Percentiles rank a stretch among this genome's conserved stretches.
Conservation (phyloP, 2,113 vertebrate species). For the Leptobrachium leishanense region DNA sequence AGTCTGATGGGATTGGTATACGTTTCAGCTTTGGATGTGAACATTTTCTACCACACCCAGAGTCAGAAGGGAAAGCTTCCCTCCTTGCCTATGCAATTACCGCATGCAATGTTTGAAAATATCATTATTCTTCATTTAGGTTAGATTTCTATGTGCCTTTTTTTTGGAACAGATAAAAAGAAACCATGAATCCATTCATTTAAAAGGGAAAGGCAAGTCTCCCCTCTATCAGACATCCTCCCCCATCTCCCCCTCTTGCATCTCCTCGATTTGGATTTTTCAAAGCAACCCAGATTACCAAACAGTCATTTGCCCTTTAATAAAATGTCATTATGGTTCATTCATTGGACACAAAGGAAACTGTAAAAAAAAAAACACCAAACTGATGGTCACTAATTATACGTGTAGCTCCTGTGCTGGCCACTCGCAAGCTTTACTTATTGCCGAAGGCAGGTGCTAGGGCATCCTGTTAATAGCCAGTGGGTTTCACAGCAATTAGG, state of each 20-base stretch:
- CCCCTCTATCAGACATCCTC: conserved; percentile 60
- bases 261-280: conserved; percentile 70
- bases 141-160: conserved; percentile 81
- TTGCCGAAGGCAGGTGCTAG: conserved; percentile 97
- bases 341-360: conserved; percentile 98
- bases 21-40: no score
- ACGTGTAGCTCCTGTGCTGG: conserved; percentile 97
- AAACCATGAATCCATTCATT: conserved; percentile 82
- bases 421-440: conserved; percentile 81
- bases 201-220: conserved; percentile 74
- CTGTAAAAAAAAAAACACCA: conserved; percentile 91
- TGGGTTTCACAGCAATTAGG: conserved; percentile 97
- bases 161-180: conserved; percentile 78
- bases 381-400: conserved; percentile 98
- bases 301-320: conserved; percentile 97
- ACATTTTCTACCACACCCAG: no score
- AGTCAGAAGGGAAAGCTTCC: background rate
- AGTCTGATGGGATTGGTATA: no score
- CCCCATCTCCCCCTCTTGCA: conserved; percentile 69
- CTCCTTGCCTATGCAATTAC: conserved; percentile 63
- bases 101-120: conserved; percentile 83
- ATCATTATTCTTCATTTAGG: conserved; percentile 83
- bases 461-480: conserved; percentile 99
- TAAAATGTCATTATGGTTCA: conserved; percentile 99
- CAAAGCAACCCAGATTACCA: conserved; percentile 81